Evolutionary conservation across 2,797 vertebrate genomes (phyloP), one percentile per base, ranked within the genome.

Genomic region (Poliocrania exsul): DNA sequence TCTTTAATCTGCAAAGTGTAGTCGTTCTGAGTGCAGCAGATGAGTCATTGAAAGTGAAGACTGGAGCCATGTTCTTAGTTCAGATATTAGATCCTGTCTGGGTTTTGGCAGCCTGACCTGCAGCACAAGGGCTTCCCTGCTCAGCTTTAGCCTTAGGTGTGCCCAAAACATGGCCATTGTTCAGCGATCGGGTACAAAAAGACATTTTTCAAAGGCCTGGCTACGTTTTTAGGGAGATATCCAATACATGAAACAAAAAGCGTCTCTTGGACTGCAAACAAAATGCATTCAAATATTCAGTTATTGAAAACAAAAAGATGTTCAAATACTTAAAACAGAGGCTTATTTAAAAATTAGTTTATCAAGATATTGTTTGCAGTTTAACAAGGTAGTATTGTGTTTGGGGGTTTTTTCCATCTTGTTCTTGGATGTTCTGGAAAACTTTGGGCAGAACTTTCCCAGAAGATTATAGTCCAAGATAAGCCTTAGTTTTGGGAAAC

Each of bases 141-240:
- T 77, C 46, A n/a, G 10, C 42, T 56, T 33, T 56, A 47, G 42
- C n/a, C 70, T 47, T 14, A 64, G 51, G 42, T 60, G 12, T 56
- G 46, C 31, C 28, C 33, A 29, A 33, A 44, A 61, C 49, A 40
- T 2, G 1, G 25, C 29, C 35, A 69, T 29, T 2, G 0, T 54
- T 61, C 33, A 10, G 42, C 56, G 51, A 44, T 21, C 11, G 13
- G 46, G 47, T 12, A 37, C 35, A 40, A 46, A 33, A 85, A 31
- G 24, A 75, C 65, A 20, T 53, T 62, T 57, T 62, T 42, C 38
- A 54, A 60, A 92, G 38, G 10, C 44, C 78, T 65, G 40, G 10
- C 25, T 65, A 14, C 5, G 2, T 75, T 75, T 86, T 60, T 51
- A 56, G 57, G 49, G 57, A 29, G 33, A 16, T 28, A 88, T 71